Conservation (phyloP, 2,888 invertebrate genomes). For the Philopedon plagiatum region DNA sequence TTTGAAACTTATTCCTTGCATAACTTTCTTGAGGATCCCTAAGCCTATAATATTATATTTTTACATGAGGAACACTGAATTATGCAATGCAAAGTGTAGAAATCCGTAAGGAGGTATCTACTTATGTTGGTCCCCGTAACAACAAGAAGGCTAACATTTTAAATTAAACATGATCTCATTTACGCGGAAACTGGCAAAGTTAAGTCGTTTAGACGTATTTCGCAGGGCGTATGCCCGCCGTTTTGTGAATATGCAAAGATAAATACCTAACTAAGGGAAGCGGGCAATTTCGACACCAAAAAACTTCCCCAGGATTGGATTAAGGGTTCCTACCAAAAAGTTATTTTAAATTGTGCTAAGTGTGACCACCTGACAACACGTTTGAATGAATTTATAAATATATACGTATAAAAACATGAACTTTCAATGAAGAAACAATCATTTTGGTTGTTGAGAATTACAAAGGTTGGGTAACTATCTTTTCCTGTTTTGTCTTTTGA, state of each 20-base stretch:
- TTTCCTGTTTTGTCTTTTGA: too few relatives aligned
- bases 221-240: slow-evolving; percentile 49
- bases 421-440: too few relatives aligned
- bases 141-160: slow-evolving; percentile 49
- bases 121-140: slow-evolving; percentile 32
- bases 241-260: slow-evolving; percentile 51
- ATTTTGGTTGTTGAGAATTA: too few relatives aligned
- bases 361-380: too few relatives aligned
- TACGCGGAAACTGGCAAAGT: slow-evolving; percentile 50
- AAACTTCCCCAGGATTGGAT: slow-evolving; percentile 36
- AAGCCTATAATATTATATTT: too few relatives aligned
- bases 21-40: too few relatives aligned
- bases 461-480: too few relatives aligned
- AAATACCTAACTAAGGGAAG: slow-evolving; percentile 50
- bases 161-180: slow-evolving; percentile 52
- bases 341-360: too few relatives aligned
- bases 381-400: too few relatives aligned
- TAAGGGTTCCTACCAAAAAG: slow-evolving; percentile 26
- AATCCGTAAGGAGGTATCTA: slow-evolving; percentile 10
- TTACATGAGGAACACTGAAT: too few relatives aligned
- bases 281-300: slow-evolving; percentile 47
- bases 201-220: slow-evolving; percentile 52
- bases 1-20: too few relatives aligned
- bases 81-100: not conserved
- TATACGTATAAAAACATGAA: too few relatives aligned